These are phyloP conservation scores for Python bivittatus DNA, from an alignment of 2,113 vertebrate genomes.

Conservation along the genomic window DNA sequence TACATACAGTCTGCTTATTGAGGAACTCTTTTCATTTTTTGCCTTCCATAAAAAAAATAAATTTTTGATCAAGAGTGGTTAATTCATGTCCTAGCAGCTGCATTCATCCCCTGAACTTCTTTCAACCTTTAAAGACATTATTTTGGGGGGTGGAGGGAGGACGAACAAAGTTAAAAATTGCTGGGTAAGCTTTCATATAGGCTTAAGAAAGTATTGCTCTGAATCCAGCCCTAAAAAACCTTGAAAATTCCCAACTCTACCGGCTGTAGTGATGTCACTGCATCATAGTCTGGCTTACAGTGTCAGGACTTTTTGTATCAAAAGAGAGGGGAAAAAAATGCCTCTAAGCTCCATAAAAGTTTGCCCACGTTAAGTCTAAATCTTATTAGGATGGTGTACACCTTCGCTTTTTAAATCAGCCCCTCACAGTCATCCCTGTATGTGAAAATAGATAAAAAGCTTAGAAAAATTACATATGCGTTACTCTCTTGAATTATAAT, in stretches of 20 bases:
- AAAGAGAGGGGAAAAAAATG: background rate
- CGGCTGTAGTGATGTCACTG: background rate
- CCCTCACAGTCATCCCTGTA: background rate
- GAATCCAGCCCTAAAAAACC: background rate
- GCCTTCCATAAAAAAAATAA: background rate
- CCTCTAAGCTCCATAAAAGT: background rate
- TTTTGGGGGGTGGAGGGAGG: background rate
- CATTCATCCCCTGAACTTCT: background rate
- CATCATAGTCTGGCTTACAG: background rate
- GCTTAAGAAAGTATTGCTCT: background rate
- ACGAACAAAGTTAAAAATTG: background rate
- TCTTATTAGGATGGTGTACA: background rate
- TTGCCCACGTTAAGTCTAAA: background rate
- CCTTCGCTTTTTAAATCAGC: background rate
- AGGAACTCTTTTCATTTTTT: background rate
- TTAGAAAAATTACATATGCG: background rate
- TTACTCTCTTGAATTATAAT: background rate
- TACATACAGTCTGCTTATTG: background rate
- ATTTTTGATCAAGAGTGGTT: too few relatives aligned
- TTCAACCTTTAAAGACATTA: background rate
- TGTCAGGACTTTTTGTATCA: background rate
- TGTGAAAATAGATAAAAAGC: background rate
- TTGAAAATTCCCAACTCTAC: background rate
- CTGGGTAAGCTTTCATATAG: background rate
- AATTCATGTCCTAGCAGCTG: background rate